Conservation (phyloP, 2,797 vertebrate species). For the Brotula barbata region DNA sequence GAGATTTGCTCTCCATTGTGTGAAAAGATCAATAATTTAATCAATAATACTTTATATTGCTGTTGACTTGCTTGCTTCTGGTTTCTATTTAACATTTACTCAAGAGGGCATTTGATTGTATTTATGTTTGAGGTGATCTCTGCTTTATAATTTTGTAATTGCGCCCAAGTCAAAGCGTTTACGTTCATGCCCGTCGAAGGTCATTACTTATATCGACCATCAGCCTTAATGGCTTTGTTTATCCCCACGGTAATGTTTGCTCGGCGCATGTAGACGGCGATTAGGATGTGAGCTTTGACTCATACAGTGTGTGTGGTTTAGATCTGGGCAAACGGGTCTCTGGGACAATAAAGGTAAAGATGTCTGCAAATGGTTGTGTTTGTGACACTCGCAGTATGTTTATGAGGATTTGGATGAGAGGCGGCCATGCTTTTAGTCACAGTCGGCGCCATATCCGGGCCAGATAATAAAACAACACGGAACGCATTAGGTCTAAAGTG, state of each 20-base stretch:
- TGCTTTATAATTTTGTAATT: neutral
- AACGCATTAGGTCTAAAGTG: too few species aligned
- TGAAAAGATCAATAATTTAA: neutral
- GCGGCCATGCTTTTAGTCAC: neutral
- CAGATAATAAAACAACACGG: too few species aligned
- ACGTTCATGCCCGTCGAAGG: neutral
- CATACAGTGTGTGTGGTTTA: slow-evolving; percentile 1
- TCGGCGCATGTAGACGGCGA: slow-evolving; percentile 30
- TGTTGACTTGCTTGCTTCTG: neutral
- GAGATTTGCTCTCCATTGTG: neutral
- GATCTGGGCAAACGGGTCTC: slow-evolving; percentile 34
- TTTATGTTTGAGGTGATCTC: slow-evolving; percentile 5
- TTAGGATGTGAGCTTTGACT: slow-evolving; percentile 63
- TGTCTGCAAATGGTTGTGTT: slow-evolving; percentile 51
- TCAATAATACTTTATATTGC: neutral
- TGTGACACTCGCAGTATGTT: slow-evolving; percentile 25
- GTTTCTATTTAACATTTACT: neutral
- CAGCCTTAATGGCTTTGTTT: slow-evolving; percentile 63
- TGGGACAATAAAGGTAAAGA: slow-evolving; percentile 43
- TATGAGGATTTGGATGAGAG: slow-evolving; percentile 14
- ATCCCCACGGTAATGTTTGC: slow-evolving; percentile 60
- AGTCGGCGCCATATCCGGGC: neutral
- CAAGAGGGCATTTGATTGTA: neutral
- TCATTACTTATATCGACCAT: slow-evolving; percentile 20
- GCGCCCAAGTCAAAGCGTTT: neutral